phyloP scores from a whole-genome alignment of 2,113 vertebrate species.

The Osmerus mordax region DNA sequence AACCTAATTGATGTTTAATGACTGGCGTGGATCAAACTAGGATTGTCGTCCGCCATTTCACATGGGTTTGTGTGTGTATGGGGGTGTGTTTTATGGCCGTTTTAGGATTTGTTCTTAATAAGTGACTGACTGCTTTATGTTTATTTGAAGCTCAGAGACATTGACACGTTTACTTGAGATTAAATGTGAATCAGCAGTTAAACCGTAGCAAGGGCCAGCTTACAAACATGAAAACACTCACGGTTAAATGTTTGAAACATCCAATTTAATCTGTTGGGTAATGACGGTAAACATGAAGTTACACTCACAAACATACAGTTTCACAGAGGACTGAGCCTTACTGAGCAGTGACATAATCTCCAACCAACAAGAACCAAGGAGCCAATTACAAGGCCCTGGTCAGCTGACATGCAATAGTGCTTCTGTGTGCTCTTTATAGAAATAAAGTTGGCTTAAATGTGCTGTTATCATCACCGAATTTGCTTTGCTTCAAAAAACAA shows the following conservation, averaged over 20 bases:
- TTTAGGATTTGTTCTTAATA: not conserved
- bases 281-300: too few species aligned
- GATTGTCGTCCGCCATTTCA: not conserved
- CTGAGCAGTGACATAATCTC: not conserved
- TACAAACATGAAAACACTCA: too few species aligned
- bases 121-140: not conserved
- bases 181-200: too few species aligned
- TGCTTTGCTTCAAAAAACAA: slow-evolving; percentile 42
- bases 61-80: not conserved
- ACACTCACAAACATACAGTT: not conserved
- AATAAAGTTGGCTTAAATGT: slow-evolving; percentile 36
- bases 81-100: not conserved
- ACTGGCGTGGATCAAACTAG: not conserved
- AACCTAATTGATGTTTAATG: slow-evolving; percentile 4
- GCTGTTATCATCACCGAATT: slow-evolving; percentile 48
- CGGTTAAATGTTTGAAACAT: too few species aligned
- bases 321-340: not conserved
- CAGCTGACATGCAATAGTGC: not conserved
- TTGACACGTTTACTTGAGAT: too few species aligned
- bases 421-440: not conserved
- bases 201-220: too few species aligned
- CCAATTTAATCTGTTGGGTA: too few species aligned
- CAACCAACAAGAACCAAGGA: not conserved
- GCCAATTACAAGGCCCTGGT: not conserved
- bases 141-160: not conserved